These are phyloP conservation scores for Mesorhabditis spiculigera DNA, from an alignment of 2,888 invertebrate species.

Conservation along the genomic window DNA sequence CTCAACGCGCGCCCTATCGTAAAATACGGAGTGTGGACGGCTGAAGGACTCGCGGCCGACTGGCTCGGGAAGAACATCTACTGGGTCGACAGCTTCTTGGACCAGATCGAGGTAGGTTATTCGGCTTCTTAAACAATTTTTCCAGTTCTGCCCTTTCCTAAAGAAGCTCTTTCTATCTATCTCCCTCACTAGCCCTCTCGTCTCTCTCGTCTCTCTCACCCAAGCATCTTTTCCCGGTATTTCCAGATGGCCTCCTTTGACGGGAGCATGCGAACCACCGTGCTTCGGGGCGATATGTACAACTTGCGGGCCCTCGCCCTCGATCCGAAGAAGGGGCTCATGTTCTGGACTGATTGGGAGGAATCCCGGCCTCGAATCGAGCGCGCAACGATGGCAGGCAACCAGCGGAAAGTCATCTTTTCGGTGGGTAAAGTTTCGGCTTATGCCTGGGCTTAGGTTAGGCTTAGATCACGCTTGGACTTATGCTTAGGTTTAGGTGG, in stretches of 20 bases:
- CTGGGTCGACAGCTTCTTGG: constrained; percentile 67
- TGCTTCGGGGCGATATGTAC: constrained; percentile 78
- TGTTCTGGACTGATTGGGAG: constrained; percentile 85
- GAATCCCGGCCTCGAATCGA: constrained; percentile 75
- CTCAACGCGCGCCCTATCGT: constrained; percentile 78
- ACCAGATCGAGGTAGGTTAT: constrained; percentile 26
- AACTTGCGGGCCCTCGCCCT: constrained; percentile 78
- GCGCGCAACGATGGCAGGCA: constrained; percentile 76
- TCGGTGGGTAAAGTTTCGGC: constrained; percentile 61
- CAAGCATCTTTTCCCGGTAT: too few relatives aligned
- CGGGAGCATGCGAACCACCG: constrained; percentile 74
- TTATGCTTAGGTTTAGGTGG: too few relatives aligned
- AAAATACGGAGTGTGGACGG: constrained; percentile 77
- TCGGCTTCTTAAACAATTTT: background rate
- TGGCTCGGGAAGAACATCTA: constrained; percentile 82
- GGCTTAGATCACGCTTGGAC: too few relatives aligned
- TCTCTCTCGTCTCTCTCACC: too few relatives aligned
- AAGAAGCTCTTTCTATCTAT: constrained; percentile 65
- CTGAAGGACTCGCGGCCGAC: constrained; percentile 84
- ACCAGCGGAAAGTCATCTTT: constrained; percentile 67
- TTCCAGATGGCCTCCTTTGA: constrained; percentile 69
- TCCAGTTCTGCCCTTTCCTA: constrained; percentile 71
- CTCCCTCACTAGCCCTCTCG: too few relatives aligned
- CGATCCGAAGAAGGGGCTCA: constrained; percentile 67
- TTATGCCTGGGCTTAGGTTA: too few relatives aligned